These are phyloP conservation scores for Petrocephalus zakoni DNA, from an alignment of 2,113 vertebrate species.

Conservation along the genomic window DNA sequence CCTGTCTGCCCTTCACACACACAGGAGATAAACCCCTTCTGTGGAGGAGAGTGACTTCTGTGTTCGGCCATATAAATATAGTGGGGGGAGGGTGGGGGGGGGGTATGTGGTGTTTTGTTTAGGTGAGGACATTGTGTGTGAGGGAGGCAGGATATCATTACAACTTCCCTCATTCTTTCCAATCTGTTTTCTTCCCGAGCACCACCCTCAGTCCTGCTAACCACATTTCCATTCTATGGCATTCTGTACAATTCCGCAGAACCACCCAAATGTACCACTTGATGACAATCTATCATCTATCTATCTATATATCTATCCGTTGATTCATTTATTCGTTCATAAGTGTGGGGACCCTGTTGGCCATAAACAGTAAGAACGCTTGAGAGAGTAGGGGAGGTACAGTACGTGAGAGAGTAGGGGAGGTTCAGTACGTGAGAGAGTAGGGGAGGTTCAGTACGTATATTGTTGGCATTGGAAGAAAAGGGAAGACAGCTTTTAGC, in stretches of 20 bases:
- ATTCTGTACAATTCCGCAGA: neutral
- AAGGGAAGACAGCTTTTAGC: no score
- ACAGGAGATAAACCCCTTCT: neutral
- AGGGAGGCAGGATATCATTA: neutral
- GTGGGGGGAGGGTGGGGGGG: neutral
- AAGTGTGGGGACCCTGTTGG: neutral
- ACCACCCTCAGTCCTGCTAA: neutral
- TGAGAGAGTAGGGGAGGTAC: neutral
- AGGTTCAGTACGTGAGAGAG: neutral
- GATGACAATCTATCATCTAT: neutral
- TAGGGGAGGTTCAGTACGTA: neutral
- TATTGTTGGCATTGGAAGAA: no score
- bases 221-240: neutral
- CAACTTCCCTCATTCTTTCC: neutral
- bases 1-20: neutral
- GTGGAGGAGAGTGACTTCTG: neutral
- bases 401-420: neutral
- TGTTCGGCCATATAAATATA: neutral
- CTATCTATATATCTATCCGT: neutral
- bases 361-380: neutral
- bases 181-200: neutral
- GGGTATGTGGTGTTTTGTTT: neutral
- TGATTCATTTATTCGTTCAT: neutral
- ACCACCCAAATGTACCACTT: neutral
- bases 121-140: neutral